Evolutionary conservation across 1,140 invertebrate species (phyloP).

Genomic region (Papilio xuthus): DNA sequence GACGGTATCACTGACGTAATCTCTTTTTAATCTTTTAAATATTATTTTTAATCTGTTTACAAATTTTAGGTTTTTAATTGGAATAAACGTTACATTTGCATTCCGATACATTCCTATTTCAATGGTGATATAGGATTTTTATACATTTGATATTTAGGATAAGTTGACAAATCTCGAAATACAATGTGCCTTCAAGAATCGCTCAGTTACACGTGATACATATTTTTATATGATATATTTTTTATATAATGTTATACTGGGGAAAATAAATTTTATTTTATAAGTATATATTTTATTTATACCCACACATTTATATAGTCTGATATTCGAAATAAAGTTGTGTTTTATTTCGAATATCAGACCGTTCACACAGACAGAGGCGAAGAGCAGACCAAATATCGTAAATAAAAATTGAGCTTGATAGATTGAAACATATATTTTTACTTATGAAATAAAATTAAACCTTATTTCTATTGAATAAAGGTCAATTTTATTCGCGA

Average conservation of each 20-base stretch:
- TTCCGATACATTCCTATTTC: slow-evolving; percentile 51
- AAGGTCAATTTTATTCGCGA: too few relatives aligned
- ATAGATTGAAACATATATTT: too few relatives aligned
- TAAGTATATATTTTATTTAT: slow-evolving; percentile 37
- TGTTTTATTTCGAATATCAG: too few relatives aligned
- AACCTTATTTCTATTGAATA: too few relatives aligned
- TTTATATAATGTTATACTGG: slow-evolving; percentile 61
- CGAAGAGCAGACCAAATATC: too few relatives aligned
- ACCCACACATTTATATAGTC: not conserved
- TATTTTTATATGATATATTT: slow-evolving; percentile 52
- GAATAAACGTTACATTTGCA: slow-evolving; percentile 33
- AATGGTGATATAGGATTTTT: slow-evolving; percentile 28
- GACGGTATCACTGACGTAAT: too few relatives aligned
- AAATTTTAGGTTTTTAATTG: not conserved
- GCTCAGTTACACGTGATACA: slow-evolving; percentile 46
- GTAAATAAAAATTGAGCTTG: too few relatives aligned
- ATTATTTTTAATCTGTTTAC: not conserved
- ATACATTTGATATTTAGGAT: slow-evolving; percentile 21
- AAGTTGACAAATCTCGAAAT: slow-evolving; percentile 38
- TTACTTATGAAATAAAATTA: too few relatives aligned
- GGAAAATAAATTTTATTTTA: slow-evolving; percentile 68
- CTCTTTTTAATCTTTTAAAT: too few relatives aligned
- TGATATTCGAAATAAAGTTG: not conserved
- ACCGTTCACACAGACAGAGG: too few relatives aligned
- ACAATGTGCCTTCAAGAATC: slow-evolving; percentile 44